Conservation (phyloP, 2,888 invertebrate genomes). For the Heliothis peltigera region DNA sequence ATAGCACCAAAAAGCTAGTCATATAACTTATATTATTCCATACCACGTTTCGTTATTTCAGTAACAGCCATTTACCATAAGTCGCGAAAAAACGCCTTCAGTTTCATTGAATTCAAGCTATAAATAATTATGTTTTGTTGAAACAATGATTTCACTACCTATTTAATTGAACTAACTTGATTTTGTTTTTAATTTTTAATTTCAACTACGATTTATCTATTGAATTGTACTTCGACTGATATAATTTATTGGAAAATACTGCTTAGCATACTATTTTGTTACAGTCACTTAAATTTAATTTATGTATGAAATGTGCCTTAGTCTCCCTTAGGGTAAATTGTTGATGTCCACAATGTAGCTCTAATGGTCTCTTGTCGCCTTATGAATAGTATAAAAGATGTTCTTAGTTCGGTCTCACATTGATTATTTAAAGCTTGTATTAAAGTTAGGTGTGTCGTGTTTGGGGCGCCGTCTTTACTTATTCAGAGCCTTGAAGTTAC, state of each 20-base stretch:
- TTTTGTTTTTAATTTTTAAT: too few species aligned
- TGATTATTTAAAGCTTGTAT: constrained; percentile 3
- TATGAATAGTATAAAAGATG: constrained; percentile 10
- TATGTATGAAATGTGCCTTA: too few species aligned
- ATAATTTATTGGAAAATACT: too few species aligned
- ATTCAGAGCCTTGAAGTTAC: background rate
- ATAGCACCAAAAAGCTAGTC: background rate
- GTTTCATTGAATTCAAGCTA: too few species aligned
- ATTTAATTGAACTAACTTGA: too few species aligned
- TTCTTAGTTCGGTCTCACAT: background rate
- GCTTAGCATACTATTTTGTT: too few species aligned
- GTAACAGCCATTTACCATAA: background rate
- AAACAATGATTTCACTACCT: too few species aligned
- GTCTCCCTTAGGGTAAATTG: background rate
- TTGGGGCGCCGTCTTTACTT: background rate
- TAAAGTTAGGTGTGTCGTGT: constrained; percentile 2
- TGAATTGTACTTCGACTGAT: too few species aligned
- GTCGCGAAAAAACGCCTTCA: too few species aligned
- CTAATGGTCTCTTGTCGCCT: background rate
- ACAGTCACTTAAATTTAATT: too few species aligned
- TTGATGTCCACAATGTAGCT: background rate
- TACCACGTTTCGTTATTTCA: background rate
- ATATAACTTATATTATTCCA: background rate
- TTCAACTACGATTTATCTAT: too few species aligned
- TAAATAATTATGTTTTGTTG: too few species aligned